phyloP scores from a whole-genome alignment of 1,140 invertebrate species.

The Rhagoletis pomonella region DNA sequence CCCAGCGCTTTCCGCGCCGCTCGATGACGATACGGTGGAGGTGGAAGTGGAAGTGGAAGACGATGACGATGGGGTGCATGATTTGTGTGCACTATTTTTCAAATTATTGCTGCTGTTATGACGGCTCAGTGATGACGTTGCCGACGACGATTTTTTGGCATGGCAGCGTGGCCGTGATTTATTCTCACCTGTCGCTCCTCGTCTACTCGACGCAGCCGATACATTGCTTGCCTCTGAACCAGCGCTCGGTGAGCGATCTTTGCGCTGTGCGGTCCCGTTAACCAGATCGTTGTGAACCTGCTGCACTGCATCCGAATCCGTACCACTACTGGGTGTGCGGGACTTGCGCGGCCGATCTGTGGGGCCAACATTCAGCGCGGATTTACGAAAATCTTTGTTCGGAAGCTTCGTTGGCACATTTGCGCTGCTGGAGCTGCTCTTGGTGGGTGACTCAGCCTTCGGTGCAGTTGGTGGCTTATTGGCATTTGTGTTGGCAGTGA shows the following conservation, averaged over 20 bases:
- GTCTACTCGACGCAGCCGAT: constrained; percentile 55
- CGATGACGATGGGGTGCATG: constrained; percentile 61
- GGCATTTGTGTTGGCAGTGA: constrained; percentile 42
- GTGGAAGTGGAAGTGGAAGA: constrained; percentile 50
- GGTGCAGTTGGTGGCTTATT: constrained; percentile 78
- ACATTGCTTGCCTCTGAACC: constrained; percentile 62
- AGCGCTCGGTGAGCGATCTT: constrained; percentile 67
- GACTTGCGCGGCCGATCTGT: constrained; percentile 74
- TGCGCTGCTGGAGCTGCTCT: constrained; percentile 68
- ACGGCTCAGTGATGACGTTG: constrained; percentile 50
- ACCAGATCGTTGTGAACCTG: constrained; percentile 32
- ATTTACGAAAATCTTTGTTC: constrained; percentile 87
- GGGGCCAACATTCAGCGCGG: constrained; percentile 82
- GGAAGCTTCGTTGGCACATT: constrained; percentile 73
- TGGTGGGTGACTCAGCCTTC: constrained; percentile 71
- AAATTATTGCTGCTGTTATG: constrained; percentile 56
- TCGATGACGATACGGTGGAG: constrained; percentile 58
- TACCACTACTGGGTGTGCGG: constrained; percentile 69
- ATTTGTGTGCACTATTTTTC: constrained; percentile 62
- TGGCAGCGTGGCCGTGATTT: constrained; percentile 53
- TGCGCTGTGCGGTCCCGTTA: constrained; percentile 62
- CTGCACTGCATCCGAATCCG: constrained; percentile 67
- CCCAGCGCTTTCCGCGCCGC: constrained; percentile 62
- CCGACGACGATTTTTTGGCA: background rate
- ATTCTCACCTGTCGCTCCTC: constrained; percentile 57